A percentile compares a stretch with the other conserved stretches of the same genome.
phyloP scores from a whole-genome alignment of 2,888 invertebrate species.

The Macropis europaea region DNA sequence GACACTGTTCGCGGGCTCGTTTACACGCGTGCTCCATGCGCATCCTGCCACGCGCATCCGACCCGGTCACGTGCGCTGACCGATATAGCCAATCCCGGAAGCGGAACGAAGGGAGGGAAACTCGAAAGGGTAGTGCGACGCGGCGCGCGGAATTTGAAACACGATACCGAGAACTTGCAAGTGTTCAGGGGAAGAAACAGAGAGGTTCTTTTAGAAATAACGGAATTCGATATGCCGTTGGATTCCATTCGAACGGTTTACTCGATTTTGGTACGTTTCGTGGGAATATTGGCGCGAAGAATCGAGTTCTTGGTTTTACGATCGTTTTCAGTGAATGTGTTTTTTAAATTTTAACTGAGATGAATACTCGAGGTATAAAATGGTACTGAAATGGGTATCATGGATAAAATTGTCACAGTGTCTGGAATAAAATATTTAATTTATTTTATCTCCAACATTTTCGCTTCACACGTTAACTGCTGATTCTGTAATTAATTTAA shows the following conservation, averaged over 20 bases:
- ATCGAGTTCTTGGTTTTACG: no score
- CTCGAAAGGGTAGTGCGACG: slow-evolving; percentile 29
- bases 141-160: slow-evolving; percentile 44
- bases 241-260: background rate
- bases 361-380: no score
- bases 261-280: no score
- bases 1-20: slow-evolving; percentile 76
- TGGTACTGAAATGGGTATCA: no score
- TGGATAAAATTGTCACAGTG: no score
- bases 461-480: no score
- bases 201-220: background rate
- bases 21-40: slow-evolving; percentile 72
- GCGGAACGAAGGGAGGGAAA: slow-evolving; percentile 40
- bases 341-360: no score
- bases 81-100: slow-evolving; percentile 62
- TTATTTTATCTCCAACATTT: no score
- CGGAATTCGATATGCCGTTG: background rate
- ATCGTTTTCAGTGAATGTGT: no score
- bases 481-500: no score
- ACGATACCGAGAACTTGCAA: background rate
- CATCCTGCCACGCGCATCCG: slow-evolving; percentile 69
- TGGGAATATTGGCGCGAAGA: no score
- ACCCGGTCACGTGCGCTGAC: slow-evolving; percentile 50
- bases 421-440: no score
- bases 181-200: background rate